Conservation (phyloP, 2,888 invertebrate genomes). For the Cacoxenus indagator region DNA sequence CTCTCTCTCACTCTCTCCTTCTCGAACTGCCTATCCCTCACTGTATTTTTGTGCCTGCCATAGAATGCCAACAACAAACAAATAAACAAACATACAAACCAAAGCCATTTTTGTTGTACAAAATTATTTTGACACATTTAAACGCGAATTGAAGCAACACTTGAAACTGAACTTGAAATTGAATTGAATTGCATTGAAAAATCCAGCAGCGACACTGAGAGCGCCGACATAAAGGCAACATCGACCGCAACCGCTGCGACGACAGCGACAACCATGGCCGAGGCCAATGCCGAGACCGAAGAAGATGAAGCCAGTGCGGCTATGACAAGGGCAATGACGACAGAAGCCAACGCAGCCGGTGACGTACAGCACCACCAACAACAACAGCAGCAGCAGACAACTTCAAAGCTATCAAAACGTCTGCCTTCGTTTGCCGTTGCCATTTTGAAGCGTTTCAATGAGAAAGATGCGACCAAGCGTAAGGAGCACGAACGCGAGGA, state of each 20-base stretch:
- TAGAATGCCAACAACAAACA: too few species aligned
- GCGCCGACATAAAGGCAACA: slow-evolving; percentile 73
- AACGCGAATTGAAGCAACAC: background rate
- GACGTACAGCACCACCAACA: slow-evolving; percentile 74
- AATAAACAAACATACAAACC: background rate
- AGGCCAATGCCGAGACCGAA: slow-evolving; percentile 49
- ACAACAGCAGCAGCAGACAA: slow-evolving; percentile 52
- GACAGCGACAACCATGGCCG: slow-evolving; percentile 53
- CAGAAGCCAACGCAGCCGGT: slow-evolving; percentile 28
- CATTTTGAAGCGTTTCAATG: slow-evolving; percentile 67
- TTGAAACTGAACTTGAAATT: slow-evolving; percentile 1
- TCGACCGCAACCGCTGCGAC: slow-evolving; percentile 62
- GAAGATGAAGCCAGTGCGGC: slow-evolving; percentile 70
- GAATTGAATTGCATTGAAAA: slow-evolving; percentile 40
- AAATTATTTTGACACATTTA: background rate
- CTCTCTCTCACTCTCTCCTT: too few species aligned
- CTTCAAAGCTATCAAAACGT: slow-evolving; percentile 56
- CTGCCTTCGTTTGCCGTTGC: slow-evolving; percentile 65
- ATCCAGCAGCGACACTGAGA: slow-evolving; percentile 79
- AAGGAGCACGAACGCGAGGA: slow-evolving; percentile 46
- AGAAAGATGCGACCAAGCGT: slow-evolving; percentile 54
- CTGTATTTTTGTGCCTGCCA: too few species aligned
- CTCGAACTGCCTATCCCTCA: too few species aligned
- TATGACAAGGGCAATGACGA: slow-evolving; percentile 72
- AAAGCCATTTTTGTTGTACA: background rate